Conservation (phyloP, 2,888 invertebrate genomes). For the Bimastos eiseni region DNA sequence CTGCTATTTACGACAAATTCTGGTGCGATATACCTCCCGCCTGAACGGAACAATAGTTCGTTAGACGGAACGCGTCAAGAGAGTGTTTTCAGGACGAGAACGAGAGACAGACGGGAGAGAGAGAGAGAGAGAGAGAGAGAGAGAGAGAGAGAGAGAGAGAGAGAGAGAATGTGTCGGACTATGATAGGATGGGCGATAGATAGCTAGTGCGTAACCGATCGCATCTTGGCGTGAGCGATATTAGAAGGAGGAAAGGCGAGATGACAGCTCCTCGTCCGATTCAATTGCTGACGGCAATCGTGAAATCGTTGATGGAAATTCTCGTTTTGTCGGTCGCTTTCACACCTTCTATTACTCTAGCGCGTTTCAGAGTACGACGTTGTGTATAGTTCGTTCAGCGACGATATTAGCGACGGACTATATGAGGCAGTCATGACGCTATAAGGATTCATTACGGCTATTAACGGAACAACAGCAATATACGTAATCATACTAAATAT, state of each 20-base stretch:
- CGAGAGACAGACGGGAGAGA: background rate
- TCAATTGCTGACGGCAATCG: background rate
- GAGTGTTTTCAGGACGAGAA: background rate
- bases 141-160: background rate
- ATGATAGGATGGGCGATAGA: background rate
- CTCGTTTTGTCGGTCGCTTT: background rate
- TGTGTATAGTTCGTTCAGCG: background rate
- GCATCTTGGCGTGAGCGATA: background rate
- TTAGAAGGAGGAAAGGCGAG: background rate
- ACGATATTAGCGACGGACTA: background rate
- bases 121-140: background rate
- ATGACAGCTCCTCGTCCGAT: constrained; percentile 9
- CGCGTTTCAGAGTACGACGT: background rate
- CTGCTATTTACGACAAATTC: background rate
- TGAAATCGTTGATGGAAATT: background rate
- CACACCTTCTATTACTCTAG: background rate
- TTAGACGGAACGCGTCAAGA: background rate
- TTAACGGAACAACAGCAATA: background rate
- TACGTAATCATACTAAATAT: constrained; percentile 4
- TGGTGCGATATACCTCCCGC: background rate
- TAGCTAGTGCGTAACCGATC: background rate
- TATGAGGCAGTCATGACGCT: background rate
- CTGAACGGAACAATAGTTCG: background rate
- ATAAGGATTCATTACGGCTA: background rate
- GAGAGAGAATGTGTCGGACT: background rate